Percentiles rank a stretch among this genome's conserved stretches.
phyloP scores from a whole-genome alignment of 2,113 vertebrate genomes.

The Odontophorus gujanensis region DNA sequence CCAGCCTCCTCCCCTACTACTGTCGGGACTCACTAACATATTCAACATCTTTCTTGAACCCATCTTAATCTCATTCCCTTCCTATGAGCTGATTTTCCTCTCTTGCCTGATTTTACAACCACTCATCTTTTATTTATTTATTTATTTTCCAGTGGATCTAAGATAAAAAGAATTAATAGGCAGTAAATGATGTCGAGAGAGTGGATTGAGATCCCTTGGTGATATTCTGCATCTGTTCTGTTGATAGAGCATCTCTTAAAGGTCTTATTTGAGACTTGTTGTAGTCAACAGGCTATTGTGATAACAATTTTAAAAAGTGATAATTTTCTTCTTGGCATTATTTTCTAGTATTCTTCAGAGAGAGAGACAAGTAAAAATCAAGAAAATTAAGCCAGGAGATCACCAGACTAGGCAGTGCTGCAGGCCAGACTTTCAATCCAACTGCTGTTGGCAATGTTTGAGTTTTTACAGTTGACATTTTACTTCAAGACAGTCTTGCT shows the following conservation, averaged over 20 bases:
- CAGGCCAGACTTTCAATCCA: background rate
- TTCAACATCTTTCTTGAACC: background rate
- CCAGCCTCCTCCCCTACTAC: background rate
- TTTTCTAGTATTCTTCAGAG: background rate
- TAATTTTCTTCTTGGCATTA: background rate
- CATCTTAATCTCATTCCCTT: fast-evolving
- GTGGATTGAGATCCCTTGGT: background rate
- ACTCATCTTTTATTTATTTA: background rate
- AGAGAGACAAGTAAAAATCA: background rate
- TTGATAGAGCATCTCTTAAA: background rate
- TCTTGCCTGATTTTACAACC: background rate
- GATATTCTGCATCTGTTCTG: background rate
- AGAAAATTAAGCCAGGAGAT: background rate
- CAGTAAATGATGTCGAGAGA: background rate
- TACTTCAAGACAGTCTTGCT: background rate
- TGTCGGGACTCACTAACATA: background rate
- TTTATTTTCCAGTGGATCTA: background rate
- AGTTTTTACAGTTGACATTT: background rate
- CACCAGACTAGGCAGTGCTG: background rate
- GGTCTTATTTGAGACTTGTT: background rate
- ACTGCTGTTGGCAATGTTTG: background rate
- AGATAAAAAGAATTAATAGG: background rate
- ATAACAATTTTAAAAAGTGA: background rate
- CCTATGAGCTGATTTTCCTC: background rate
- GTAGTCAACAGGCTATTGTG: background rate